Evolutionary conservation across 2,888 invertebrate genomes (phyloP), one percentile per base, ranked within the genome.

Genomic region (Lasioglossum figueresi): DNA sequence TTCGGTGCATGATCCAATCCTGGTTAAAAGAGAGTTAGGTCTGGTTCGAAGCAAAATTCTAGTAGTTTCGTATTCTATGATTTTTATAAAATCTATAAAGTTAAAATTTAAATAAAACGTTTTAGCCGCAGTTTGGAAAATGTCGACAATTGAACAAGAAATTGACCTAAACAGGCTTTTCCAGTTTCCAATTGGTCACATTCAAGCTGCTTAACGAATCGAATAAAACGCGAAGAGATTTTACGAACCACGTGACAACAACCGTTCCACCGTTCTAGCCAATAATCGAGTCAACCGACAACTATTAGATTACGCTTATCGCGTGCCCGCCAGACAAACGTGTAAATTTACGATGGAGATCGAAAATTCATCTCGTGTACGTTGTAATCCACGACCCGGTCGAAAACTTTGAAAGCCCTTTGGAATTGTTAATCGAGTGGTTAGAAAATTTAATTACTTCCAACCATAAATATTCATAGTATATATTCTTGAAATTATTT

Each of bases 291-390:
- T 84, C 56, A 72, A 52, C 76, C 52, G 72, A 68, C 68, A 74
- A 84, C 81, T 81, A 77, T 86, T 84, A 76, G 66, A 79, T 86
- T 84, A 81, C 86, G 73, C 79, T 34, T 59, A 73, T 76, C 78
- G 72, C 79, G 84, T 81, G 71, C 40, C 71, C 80, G 45, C 52
- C 70, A 37, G 37, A 79, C 79, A 59, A 79, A 84, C 79, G 66
- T 79, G 45, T 63, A 79, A 79, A 85, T 85, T 76, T 66, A 76
- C 71, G 72, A n/a, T 59, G 10, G 59, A 34, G 52, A 5, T 72
- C 52, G 71, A 27, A 48, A 66, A 80, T 80, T 23, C 80, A 48
- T 66, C 16, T 40, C 34, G 27, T 37, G 72, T 74, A 27, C 81
- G 6, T 63, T 59, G 40, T 40, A 40, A 34, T 72, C 68, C 82